Base-by-base conservation (phyloP, 2,797 vertebrate species). In the Myotis daubentonii region DNA sequence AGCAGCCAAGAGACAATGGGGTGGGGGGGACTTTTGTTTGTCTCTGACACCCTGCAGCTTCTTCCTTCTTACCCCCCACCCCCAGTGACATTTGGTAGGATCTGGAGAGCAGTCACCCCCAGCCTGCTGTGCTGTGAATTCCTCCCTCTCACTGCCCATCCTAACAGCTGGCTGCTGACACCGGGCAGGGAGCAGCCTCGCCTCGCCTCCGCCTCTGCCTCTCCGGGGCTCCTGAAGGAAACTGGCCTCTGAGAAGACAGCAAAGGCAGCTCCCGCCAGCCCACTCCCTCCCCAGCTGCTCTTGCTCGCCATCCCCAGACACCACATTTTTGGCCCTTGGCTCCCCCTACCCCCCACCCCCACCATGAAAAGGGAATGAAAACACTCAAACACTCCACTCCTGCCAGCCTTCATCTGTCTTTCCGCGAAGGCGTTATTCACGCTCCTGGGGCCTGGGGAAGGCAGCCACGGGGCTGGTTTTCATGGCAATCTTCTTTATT, bases 401-500 rank as follows among this genome's bases (percentile, higher is more conserved):
- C 55, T 3, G 47, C 83, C 49, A n/a, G 70, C 41, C 84, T 86
- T 53, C 79, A 41, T 41, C 57, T 68, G 6, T 30, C 17, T 71
- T 68, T 51, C 93, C 51, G 70, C n/a, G 1, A 47, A 76, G 30
- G 74, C 57, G 75, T 86, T 74, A 36, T 53, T 65, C 6, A 0
- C 9, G 41, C 87, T 93, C 91, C 87, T 36, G 51, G 80, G 55
- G 66, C 79, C 3, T 0, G 65, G 28, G 71, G 91, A 41, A 96
- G 91, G 86, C 62, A 11, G 80, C 91, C 13, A 11, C 87, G 8
- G n/a, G 4, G 22, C 94, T 78, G 84, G 53, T 49, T 93, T 89
- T 94, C 87, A 28, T n/a, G 82, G 85, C 74, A 7, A 91, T 95
- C 93, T 79, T 68, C 95, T 95, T 96, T 94, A 97, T 96, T 91